Evolutionary conservation across 2,113 vertebrate genomes (phyloP).

Genomic region (Austrofundulus limnaeus): DNA sequence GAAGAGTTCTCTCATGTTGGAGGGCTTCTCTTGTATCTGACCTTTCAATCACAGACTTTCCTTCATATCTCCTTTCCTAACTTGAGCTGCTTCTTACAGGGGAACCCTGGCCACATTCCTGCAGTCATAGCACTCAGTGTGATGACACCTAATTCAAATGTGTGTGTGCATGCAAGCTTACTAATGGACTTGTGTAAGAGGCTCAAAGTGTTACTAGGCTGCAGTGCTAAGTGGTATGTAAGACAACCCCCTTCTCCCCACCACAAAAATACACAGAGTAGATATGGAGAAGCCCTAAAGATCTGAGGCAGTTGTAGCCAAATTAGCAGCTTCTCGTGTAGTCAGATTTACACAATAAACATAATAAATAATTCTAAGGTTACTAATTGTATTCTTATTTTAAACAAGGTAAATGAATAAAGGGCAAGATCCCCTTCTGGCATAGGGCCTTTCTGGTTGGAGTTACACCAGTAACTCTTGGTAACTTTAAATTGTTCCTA

Average conservation of each 20-base stretch:
- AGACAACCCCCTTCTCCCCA: not conserved
- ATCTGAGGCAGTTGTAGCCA: not conserved
- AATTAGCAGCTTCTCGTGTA: not conserved
- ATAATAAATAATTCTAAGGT: too few species aligned
- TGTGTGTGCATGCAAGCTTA: not conserved
- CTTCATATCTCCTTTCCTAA: conserved; percentile 32
- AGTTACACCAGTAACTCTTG: too few species aligned
- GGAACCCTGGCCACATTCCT: conserved; percentile 49
- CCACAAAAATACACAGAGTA: not conserved
- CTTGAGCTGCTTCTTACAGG: conserved; percentile 29
- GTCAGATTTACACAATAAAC: not conserved
- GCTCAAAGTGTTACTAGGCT: conserved; percentile 47
- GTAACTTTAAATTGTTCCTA: too few species aligned
- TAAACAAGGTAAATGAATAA: too few species aligned
- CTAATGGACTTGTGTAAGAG: conserved; percentile 62
- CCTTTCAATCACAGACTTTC: conserved; percentile 42
- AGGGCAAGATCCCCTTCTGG: too few species aligned
- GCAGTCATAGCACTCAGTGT: conserved; percentile 9
- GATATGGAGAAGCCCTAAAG: not conserved
- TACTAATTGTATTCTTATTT: too few species aligned
- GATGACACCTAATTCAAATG: conserved; percentile 47
- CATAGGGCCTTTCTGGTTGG: too few species aligned
- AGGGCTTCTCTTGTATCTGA: conserved; percentile 37
- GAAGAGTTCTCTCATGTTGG: too few species aligned
- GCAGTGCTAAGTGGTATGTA: conserved; percentile 21